Evolutionary conservation across 2,888 invertebrate genomes (phyloP).

Genomic region (Acleris laterana): DNA sequence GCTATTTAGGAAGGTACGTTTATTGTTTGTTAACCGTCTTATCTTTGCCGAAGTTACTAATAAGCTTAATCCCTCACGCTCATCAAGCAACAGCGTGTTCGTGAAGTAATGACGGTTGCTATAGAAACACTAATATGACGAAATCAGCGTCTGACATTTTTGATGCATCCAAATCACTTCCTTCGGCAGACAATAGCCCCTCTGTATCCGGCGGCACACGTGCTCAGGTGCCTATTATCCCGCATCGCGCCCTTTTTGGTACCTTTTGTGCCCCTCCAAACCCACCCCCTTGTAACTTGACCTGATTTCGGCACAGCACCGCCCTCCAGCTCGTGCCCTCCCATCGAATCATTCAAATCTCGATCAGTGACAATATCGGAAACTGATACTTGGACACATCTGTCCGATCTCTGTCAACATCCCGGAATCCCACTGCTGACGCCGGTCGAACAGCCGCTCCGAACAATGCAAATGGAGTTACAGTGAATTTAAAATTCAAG

Average conservation of each 20-base stretch:
- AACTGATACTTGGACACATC: slow-evolving; percentile 54
- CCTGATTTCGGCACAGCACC: slow-evolving; percentile 66
- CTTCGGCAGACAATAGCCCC: slow-evolving; percentile 78
- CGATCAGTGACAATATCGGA: slow-evolving; percentile 47
- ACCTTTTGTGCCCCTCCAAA: slow-evolving; percentile 64
- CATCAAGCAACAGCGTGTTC: slow-evolving; percentile 21
- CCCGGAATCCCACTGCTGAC: slow-evolving; percentile 11
- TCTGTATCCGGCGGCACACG: slow-evolving; percentile 81
- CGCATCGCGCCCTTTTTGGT: slow-evolving; percentile 57
- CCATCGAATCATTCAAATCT: slow-evolving; percentile 61
- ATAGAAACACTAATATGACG: slow-evolving; percentile 38
- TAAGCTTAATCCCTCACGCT: slow-evolving; percentile 26
- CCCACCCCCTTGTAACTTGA: slow-evolving; percentile 79
- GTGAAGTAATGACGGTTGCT: slow-evolving; percentile 23
- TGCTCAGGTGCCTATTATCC: slow-evolving; percentile 83
- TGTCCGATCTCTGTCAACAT: slow-evolving; percentile 30
- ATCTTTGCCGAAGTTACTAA: slow-evolving; percentile 10
- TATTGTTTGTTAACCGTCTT: not conserved
- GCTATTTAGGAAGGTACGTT: not conserved
- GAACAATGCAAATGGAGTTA: slow-evolving; percentile 41
- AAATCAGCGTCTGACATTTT: slow-evolving; percentile 72
- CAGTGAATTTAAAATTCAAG: slow-evolving; percentile 59
- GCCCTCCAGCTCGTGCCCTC: slow-evolving; percentile 78
- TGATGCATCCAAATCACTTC: slow-evolving; percentile 79
- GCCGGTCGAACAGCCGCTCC: slow-evolving; percentile 29